Conservation (phyloP, 2,113 vertebrate genomes). For the Etheostoma spectabile region DNA sequence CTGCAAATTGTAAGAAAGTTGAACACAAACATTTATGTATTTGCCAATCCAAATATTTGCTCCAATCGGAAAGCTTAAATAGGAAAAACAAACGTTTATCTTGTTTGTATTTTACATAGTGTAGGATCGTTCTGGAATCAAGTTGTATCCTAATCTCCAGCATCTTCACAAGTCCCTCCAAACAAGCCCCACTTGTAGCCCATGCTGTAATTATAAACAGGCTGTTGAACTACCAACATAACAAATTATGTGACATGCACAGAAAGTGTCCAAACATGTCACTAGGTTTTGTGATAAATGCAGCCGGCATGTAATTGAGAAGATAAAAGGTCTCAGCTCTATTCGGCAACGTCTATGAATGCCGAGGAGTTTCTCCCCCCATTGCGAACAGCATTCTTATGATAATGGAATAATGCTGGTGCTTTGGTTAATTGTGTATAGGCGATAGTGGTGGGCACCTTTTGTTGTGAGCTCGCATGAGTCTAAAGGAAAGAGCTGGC, state of each 20-base stretch:
- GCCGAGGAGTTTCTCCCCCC: conserved; percentile 69
- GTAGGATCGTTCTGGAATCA: conserved; percentile 9
- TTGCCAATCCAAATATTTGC: not conserved
- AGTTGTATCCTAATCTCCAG: conserved; percentile 9
- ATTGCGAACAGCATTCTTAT: conserved; percentile 84
- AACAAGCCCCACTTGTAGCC: conserved; percentile 16
- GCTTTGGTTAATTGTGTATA: conserved; percentile 84
- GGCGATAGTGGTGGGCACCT: conserved; percentile 81
- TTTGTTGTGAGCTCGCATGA: conserved; percentile 78
- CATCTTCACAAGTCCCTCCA: not conserved
- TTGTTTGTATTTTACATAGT: conserved; percentile 10
- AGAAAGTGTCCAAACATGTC: conserved; percentile 69
- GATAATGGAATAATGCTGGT: conserved; percentile 84
- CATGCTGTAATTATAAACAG: conserved; percentile 43
- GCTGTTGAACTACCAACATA: conserved; percentile 42
- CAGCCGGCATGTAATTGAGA: conserved; percentile 74
- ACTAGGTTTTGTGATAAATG: conserved; percentile 68
- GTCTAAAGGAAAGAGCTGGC: conserved; percentile 72
- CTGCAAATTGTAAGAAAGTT: not conserved
- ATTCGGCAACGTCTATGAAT: conserved; percentile 72
- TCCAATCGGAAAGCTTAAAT: not conserved
- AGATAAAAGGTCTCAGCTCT: conserved; percentile 77
- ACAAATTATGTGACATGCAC: conserved; percentile 54
- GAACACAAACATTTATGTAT: not conserved
- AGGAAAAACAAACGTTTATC: not conserved